A percentile compares a stretch with the other conserved stretches of the same genome.
These are phyloP conservation scores for Samia ricini DNA, from an alignment of 1,140 invertebrate genomes.

Conservation along the genomic window DNA sequence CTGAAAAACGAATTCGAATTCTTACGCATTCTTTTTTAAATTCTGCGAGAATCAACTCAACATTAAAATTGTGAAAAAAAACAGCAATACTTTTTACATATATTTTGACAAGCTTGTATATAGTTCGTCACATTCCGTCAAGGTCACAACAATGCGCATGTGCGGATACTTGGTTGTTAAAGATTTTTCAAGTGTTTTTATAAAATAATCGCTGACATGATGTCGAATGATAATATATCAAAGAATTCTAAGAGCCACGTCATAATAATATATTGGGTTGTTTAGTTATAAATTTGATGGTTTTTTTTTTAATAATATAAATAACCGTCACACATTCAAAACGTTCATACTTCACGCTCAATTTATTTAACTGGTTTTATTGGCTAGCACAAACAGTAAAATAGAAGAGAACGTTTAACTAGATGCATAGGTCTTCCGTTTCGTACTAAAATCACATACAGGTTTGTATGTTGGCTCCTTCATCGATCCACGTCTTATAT, in stretches of 20 bases:
- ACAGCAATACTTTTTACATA: too few relatives aligned
- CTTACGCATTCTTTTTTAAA: too few relatives aligned
- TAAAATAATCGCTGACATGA: constrained; percentile 13
- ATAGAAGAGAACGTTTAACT: neutral
- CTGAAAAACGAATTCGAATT: too few relatives aligned
- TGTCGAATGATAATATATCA: neutral
- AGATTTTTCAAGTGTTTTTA: constrained; percentile 31
- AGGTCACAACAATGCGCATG: constrained; percentile 36
- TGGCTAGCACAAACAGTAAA: too few relatives aligned
- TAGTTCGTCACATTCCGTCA: constrained; percentile 33
- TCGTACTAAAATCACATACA: neutral
- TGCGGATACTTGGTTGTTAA: constrained; percentile 31
- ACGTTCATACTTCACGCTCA: too few relatives aligned
- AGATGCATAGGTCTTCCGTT: neutral
- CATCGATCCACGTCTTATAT: constrained; percentile 72
- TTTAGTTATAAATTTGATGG: too few relatives aligned
- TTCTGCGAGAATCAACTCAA: too few relatives aligned
- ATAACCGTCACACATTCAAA: too few relatives aligned
- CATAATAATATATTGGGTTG: neutral
- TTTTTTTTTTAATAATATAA: too few relatives aligned
- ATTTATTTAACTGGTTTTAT: too few relatives aligned
- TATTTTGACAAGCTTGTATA: neutral
- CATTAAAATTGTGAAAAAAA: too few relatives aligned
- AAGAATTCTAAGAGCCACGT: neutral
- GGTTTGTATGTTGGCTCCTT: constrained; percentile 44